These are phyloP conservation scores for Lithophane socia DNA, from an alignment of 2,888 invertebrate genomes.

Conservation along the genomic window DNA sequence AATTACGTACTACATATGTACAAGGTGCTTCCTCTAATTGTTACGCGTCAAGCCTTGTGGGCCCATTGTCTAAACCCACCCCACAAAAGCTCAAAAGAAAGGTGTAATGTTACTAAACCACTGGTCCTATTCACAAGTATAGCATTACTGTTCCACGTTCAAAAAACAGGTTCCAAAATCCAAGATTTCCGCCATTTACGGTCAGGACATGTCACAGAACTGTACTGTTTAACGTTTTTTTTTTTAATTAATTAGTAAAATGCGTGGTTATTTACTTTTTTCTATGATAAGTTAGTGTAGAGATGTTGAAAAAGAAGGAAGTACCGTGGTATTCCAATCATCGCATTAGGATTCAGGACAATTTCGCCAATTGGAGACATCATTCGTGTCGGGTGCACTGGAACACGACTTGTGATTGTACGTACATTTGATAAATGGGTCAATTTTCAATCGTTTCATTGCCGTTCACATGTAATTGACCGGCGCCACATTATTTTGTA, in stretches of 20 bases:
- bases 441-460: slow-evolving; percentile 52
- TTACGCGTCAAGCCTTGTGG: slow-evolving; percentile 66
- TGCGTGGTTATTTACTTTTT: slow-evolving; percentile 64
- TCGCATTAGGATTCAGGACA: slow-evolving; percentile 83
- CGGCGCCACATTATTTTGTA: slow-evolving; percentile 34
- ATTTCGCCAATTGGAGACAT: slow-evolving; percentile 81
- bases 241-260: slow-evolving; percentile 63
- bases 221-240: slow-evolving; percentile 56
- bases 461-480: slow-evolving; percentile 26
- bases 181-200: slow-evolving; percentile 75
- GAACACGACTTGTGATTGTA: slow-evolving; percentile 86
- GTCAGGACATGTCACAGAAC: slow-evolving; percentile 69
- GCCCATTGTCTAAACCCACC: slow-evolving; percentile 73
- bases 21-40: slow-evolving; percentile 70
- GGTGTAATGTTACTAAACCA: slow-evolving; percentile 76
- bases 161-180: slow-evolving; percentile 78
- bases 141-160: slow-evolving; percentile 57
- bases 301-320: slow-evolving; percentile 88
- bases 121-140: slow-evolving; percentile 59
- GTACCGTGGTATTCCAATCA: slow-evolving; percentile 86
- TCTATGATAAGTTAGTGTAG: slow-evolving; percentile 69
- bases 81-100: slow-evolving; percentile 73
- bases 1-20: slow-evolving; percentile 61
- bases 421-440: slow-evolving; percentile 66
- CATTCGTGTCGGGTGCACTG: slow-evolving; percentile 84